A percentile compares a stretch with the other conserved stretches of the same genome.
Conservation (phyloP, 2,113 vertebrate species). For the Calypte anna region DNA sequence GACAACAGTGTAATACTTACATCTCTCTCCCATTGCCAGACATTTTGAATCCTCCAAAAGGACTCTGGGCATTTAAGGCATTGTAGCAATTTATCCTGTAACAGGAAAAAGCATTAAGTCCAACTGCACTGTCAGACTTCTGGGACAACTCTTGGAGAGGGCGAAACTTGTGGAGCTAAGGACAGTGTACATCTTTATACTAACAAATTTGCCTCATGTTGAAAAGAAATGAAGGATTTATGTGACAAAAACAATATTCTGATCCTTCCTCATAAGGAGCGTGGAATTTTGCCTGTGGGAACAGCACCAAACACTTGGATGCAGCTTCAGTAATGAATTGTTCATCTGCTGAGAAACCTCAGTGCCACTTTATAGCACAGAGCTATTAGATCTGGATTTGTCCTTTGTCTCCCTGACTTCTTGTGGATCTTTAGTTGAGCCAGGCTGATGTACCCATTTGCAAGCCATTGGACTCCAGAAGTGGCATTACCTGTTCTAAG, state of each 20-base stretch:
- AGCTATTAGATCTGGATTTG: background rate
- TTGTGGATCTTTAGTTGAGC: background rate
- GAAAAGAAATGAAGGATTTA: background rate
- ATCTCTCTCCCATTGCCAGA: conserved; percentile 99
- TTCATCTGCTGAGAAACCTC: background rate
- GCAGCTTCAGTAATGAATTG: background rate
- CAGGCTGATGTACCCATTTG: background rate
- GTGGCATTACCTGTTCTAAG: background rate
- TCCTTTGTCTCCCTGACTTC: background rate
- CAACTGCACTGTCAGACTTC: background rate
- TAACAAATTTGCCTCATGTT: background rate
- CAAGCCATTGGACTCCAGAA: background rate
- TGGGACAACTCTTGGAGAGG: background rate
- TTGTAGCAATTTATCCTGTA: conserved; percentile 99
- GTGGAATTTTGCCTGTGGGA: background rate
- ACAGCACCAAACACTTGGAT: background rate
- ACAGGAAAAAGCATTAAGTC: conserved; percentile 22
- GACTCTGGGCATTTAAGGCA: conserved; percentile 96
- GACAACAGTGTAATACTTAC: conserved; percentile 81
- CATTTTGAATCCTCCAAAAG: conserved; percentile 99
- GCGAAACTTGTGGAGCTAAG: background rate
- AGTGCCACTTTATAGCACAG: background rate
- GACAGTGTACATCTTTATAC: background rate
- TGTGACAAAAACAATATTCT: background rate
- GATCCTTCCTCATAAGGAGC: background rate